phyloP scores from a whole-genome alignment of 1,140 invertebrate genomes.

The Leptoteleia sp. region DNA sequence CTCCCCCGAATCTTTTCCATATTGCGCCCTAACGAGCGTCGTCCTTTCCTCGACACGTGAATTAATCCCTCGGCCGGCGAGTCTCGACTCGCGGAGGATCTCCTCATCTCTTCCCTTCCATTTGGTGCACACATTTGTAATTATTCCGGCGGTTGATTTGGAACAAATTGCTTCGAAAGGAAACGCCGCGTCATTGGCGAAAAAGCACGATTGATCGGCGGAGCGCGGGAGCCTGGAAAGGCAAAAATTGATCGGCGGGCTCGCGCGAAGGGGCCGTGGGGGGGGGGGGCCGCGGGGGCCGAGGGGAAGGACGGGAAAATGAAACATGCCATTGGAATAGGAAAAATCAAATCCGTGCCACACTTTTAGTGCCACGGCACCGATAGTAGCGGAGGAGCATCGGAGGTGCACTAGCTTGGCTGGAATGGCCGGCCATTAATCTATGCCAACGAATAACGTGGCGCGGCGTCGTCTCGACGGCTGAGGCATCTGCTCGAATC shows the following conservation, averaged over 20 bases:
- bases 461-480: constrained; percentile 52
- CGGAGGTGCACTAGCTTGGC: constrained; percentile 8
- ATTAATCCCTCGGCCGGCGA: constrained; percentile 16
- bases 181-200: constrained; percentile 44
- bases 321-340: constrained; percentile 20
- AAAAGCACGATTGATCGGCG: constrained; percentile 32
- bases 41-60: constrained; percentile 11
- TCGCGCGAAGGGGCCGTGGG: no score
- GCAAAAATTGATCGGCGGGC: no score
- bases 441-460: constrained; percentile 50
- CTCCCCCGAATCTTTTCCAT: constrained; percentile 28
- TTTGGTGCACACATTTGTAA: constrained; percentile 35
- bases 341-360: constrained; percentile 42
- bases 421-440: constrained; percentile 51
- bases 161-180: constrained; percentile 44
- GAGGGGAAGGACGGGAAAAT: constrained; percentile 1
- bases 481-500: constrained; percentile 48
- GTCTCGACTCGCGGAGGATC: constrained; percentile 3
- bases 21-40: constrained; percentile 26
- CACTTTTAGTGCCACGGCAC: constrained; percentile 27
- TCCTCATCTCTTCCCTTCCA: constrained; percentile 15
- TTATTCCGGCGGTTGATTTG: constrained; percentile 25
- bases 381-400: constrained; percentile 26
- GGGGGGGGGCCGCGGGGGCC: neutral
- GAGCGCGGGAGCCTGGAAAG: constrained; percentile 1